Conservation (phyloP, 2,888 invertebrate genomes). For the Xestia xanthographa region DNA sequence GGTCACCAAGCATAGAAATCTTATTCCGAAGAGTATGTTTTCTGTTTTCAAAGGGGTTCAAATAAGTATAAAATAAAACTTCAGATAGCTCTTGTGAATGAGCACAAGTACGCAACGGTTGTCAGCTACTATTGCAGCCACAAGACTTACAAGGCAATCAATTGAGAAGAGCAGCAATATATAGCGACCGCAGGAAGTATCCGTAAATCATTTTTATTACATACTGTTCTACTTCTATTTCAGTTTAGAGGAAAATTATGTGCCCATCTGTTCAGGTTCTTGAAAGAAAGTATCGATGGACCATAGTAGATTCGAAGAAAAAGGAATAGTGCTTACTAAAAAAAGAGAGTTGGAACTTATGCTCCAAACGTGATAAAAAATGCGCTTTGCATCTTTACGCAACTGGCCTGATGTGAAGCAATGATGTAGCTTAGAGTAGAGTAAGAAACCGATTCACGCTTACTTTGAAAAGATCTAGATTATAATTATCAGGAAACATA, state of each 20-base stretch:
- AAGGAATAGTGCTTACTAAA: background rate
- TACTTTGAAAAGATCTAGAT: no score
- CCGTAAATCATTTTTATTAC: slow-evolving; percentile 51
- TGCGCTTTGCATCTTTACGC: background rate
- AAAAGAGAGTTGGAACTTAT: background rate
- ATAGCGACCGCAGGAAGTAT: slow-evolving; percentile 41
- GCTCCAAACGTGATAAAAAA: background rate
- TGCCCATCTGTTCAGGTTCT: slow-evolving; percentile 23
- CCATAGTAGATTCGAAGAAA: background rate
- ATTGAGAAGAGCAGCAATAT: slow-evolving; percentile 37
- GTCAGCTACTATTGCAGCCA: slow-evolving; percentile 30
- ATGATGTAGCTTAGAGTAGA: no score
- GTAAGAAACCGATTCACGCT: no score
- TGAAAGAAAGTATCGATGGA: background rate
- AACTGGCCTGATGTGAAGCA: no score
- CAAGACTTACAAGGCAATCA: slow-evolving; percentile 41
- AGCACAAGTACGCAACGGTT: slow-evolving; percentile 9
- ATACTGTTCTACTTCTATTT: slow-evolving; percentile 39
- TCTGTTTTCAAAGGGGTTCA: background rate
- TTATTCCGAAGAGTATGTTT: background rate
- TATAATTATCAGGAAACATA: no score
- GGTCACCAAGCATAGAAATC: background rate
- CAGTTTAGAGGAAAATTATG: slow-evolving; percentile 45
- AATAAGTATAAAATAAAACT: background rate
- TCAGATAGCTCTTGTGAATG: background rate